These are phyloP conservation scores for Platerodrilus igneus DNA, from an alignment of 2,888 invertebrate species.

Conservation along the genomic window DNA sequence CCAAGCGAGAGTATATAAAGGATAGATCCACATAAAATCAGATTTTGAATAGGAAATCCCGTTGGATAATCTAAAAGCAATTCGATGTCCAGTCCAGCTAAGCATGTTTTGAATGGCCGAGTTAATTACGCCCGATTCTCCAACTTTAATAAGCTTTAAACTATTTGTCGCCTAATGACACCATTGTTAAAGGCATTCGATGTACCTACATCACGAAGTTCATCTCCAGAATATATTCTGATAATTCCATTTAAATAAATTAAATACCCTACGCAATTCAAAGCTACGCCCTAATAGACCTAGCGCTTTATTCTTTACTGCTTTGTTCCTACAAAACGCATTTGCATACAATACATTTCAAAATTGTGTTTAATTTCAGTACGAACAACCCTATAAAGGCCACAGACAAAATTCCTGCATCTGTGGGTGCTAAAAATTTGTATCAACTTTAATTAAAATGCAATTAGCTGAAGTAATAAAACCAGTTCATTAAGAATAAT, in stretches of 20 bases:
- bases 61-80: constrained; percentile 28
- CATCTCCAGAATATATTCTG: no score
- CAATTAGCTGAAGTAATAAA: constrained; percentile 20
- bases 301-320: constrained; percentile 8
- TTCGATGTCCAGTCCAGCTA: constrained; percentile 27
- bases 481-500: constrained; percentile 34
- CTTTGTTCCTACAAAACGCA: constrained; percentile 9
- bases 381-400: no score
- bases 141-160: constrained; percentile 25
- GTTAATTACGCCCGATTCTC: constrained; percentile 23
- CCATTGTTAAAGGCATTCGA: constrained; percentile 16
- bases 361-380: no score
- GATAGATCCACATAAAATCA: constrained; percentile 13
- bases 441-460: constrained; percentile 13
- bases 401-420: neutral
- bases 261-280: constrained; percentile 17
- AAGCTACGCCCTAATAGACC: constrained; percentile 16
- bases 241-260: constrained; percentile 12
- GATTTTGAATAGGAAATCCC: constrained; percentile 23
- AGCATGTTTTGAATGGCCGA: constrained; percentile 26
- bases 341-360: constrained; percentile 19
- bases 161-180: constrained; percentile 21
- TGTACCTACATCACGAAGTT: constrained; percentile 8
- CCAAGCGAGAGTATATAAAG: constrained; percentile 1
- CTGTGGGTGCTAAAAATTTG: neutral